phyloP scores from a whole-genome alignment of 2,888 invertebrate genomes.

The Seira ritae region DNA sequence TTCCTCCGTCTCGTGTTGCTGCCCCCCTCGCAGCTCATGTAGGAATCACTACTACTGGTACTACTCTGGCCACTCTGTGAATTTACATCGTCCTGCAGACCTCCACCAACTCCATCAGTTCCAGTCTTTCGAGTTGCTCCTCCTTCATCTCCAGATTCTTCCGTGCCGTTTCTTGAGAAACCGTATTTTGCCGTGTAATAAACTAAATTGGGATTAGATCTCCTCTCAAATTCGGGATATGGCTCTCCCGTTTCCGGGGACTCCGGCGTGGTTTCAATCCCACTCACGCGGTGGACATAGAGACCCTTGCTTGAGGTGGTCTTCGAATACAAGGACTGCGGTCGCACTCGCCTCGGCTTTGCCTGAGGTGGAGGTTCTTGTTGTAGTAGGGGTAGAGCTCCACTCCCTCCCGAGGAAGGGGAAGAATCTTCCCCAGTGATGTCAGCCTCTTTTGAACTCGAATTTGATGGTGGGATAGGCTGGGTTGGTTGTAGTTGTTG shows the following conservation, averaged over 20 bases:
- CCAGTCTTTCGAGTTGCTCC: not conserved
- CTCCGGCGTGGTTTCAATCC: slow-evolving; percentile 41
- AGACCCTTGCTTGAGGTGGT: slow-evolving; percentile 30
- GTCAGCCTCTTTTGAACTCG: not conserved
- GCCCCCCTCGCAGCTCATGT: slow-evolving; percentile 32
- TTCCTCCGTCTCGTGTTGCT: too few relatives aligned
- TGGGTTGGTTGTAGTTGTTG: too few relatives aligned
- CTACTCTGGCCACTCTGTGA: slow-evolving; percentile 48
- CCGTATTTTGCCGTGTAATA: too few relatives aligned
- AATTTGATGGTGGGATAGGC: too few relatives aligned
- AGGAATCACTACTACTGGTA: slow-evolving; percentile 45
- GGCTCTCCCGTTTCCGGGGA: slow-evolving; percentile 24
- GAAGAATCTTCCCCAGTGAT: not conserved
- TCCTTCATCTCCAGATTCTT: not conserved
- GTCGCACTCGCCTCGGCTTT: slow-evolving; percentile 24
- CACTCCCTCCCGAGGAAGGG: not conserved
- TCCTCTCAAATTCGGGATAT: too few relatives aligned
- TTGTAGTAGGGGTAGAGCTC: not conserved
- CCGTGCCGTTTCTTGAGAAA: too few relatives aligned
- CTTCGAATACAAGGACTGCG: slow-evolving; percentile 40
- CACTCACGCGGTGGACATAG: slow-evolving; percentile 28
- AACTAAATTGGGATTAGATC: too few relatives aligned
- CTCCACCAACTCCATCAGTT: not conserved
- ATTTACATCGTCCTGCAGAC: too few relatives aligned
- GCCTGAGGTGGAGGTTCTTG: not conserved